Percentiles rank a stretch among this genome's conserved stretches.
Conservation (phyloP, 2,113 vertebrate species). For the Takifugu bimaculatus region DNA sequence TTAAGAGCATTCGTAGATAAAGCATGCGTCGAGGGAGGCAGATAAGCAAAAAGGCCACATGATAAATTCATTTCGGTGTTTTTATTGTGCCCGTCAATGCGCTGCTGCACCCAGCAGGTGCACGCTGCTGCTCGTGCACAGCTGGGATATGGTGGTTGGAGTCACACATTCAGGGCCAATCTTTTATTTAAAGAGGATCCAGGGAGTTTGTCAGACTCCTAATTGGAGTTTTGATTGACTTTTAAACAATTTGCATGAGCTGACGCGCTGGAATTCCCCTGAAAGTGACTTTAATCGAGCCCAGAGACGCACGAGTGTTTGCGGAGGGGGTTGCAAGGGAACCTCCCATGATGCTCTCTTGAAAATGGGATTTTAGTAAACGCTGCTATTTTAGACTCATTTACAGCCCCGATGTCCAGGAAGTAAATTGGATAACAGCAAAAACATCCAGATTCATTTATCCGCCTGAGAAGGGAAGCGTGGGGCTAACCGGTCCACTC, state of each 20-base stretch:
- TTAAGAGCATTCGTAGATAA: conserved; percentile 18
- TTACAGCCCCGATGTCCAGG: conserved; percentile 37
- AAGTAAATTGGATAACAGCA: conserved; percentile 47
- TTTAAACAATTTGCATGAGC: conserved; percentile 2
- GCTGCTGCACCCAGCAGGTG: conserved; percentile 49
- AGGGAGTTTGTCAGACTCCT: conserved; percentile 28
- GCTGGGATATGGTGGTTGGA: too few species aligned
- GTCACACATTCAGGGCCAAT: conserved; percentile 16
- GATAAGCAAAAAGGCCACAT: conserved; percentile 34
- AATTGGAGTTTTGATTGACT: conserved; percentile 35
- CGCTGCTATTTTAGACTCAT: conserved; percentile 50
- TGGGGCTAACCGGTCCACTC: conserved; percentile 24
- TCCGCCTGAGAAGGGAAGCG: conserved; percentile 22
- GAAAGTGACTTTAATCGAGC: conserved; percentile 27
- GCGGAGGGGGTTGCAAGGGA: background rate
- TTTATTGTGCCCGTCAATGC: conserved; percentile 35
- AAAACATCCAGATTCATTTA: conserved; percentile 42
- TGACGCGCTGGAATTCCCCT: conserved; percentile 25
- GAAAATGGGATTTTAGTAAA: conserved; percentile 52
- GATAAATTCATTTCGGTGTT: conserved; percentile 46
- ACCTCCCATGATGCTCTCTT: conserved; percentile 31
- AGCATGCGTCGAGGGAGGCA: conserved; percentile 24
- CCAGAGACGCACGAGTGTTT: conserved; percentile 10
- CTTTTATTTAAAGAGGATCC: conserved; percentile 34
- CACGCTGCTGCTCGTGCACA: conserved; percentile 24